Evolutionary conservation across 2,888 invertebrate genomes (phyloP), one percentile per base, ranked within the genome.

Genomic region (Acleris emargana): DNA sequence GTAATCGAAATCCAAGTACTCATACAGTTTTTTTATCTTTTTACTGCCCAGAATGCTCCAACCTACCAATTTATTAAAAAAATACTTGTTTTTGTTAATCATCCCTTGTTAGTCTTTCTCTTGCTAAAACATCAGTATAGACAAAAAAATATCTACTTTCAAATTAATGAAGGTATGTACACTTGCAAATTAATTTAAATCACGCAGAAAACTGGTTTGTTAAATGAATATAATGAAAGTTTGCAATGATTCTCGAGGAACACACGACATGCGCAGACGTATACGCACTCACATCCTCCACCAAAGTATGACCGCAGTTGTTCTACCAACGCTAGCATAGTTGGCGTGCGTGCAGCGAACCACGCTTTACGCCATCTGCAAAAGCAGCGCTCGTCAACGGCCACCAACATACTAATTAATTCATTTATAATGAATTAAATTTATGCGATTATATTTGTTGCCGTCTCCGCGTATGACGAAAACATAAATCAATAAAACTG

Each of bases 251-350:
- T 57, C 32, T 60, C 57, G 67, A 69, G 63, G 59, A 70, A 70
- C 73, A 77, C 74, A 71, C 69, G 64, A 60, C 64, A 73, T 72
- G 72, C 71, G 70, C 67, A 71, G 71, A 82, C 79, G 73, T 86
- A 83, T 81, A 82, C 83, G 73, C 86, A 91, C 91, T 92, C 90
- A 92, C 91, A 89, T 89, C 91, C 91, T 84, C 91, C 91, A 86
- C 87, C 87, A 83, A 92, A 91, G 87, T 92, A 92, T 75, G 86
- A 86, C 84, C 91, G 90, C 73, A 92, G 91, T 83, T 91, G 91
- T 84, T 91, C 91, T 84, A 92, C 91, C 90, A 92, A 88, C 86
- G 91, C 91, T 91, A 92, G 88, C 91, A 92, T 92, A 87, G 86
- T 83, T 87, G 89, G 88, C 87, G 78, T 81, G 86, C 81, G 86